Conservation (phyloP, 2,888 invertebrate genomes). For the Atrina japonica region DNA sequence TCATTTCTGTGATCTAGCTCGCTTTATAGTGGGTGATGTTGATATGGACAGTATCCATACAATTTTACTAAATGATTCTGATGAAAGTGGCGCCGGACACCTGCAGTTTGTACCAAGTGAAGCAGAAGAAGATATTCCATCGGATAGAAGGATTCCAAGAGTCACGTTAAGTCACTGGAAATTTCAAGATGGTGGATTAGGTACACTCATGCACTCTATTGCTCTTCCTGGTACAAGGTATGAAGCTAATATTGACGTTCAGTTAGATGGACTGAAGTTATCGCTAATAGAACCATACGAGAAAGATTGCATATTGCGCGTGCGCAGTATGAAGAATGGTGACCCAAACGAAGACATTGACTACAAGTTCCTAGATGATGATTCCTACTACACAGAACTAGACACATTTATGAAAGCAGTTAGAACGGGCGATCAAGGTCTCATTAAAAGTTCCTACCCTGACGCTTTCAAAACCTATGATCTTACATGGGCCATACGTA, state of each 20-base stretch:
- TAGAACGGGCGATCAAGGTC: slow-evolving; percentile 26
- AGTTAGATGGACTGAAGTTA: slow-evolving; percentile 42
- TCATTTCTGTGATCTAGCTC: slow-evolving; percentile 42
- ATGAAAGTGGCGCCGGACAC: slow-evolving; percentile 37
- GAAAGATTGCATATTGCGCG: slow-evolving; percentile 37
- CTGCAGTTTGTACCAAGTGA: slow-evolving; percentile 11
- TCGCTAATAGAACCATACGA: slow-evolving; percentile 44
- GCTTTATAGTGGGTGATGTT: slow-evolving; percentile 38
- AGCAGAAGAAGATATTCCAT: slow-evolving; percentile 32
- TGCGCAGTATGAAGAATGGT: slow-evolving; percentile 30
- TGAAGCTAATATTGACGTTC: slow-evolving; percentile 45
- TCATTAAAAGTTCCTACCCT: slow-evolving; percentile 37
- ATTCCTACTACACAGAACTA: slow-evolving; percentile 39
- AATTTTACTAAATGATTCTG: slow-evolving; percentile 34
- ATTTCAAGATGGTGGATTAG: slow-evolving; percentile 37
- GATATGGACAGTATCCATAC: slow-evolving; percentile 31
- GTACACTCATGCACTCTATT: slow-evolving; percentile 41
- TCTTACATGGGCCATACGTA: slow-evolving; percentile 44
- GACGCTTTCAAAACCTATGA: slow-evolving; percentile 40
- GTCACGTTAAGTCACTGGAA: slow-evolving; percentile 45
- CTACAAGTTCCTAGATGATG: slow-evolving; percentile 36
- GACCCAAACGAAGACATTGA: slow-evolving; percentile 40
- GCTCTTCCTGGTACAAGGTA: slow-evolving; percentile 45
- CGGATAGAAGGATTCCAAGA: slow-evolving; percentile 32
- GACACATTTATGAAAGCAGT: slow-evolving; percentile 40